Base-by-base conservation (phyloP, 2,888 invertebrate species). In the Drosophila suboccidentalis region DNA sequence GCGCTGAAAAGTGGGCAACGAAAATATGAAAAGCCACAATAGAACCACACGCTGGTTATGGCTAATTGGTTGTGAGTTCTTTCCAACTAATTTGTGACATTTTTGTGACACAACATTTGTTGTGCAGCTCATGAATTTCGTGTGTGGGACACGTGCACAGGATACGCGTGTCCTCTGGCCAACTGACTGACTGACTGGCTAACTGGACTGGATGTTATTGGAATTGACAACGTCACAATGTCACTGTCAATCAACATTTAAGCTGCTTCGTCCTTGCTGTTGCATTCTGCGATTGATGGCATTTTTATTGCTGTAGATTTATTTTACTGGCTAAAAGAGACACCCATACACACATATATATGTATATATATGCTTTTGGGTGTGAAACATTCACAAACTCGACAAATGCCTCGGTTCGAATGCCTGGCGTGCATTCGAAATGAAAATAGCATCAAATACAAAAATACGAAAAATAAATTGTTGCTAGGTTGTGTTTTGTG, bases 161-260 rank as follows among this genome's bases (percentile, higher is more conserved):
- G 64, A 62, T 36, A 47, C 44, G 63, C 54, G 58, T 70, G 61
- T 63, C 47, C 64, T 57, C 57, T 34, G 41, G 49, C 64, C 55
- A n/a, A 1, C 47, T 29, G 29, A 5, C 47, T n/a, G n/a, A 6
- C 46, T 1, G 15, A 4, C 34, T 22, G 55, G 36, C 55, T 43
- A 44, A 44, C 63, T 67, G 55, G 59, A 68, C 64, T 29, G 29
- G 36, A 59, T 67, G 60, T 59, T 65, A 73, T 68, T 66, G 70
- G 65, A 64, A 79, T 72, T 75, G 71, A 51, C 64, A 78, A 46
- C 61, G 63, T 63, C 55, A 80, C 78, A 88, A 88, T 88, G 88
- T 90, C 87, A 83, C 68, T 90, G 90, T 89, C 90, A 91, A 88
- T 90, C 90, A 90, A 78, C 82, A 79, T 79, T 63, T 71, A 77